Conservation (phyloP, 35 echinoderm and acorn worm genomes). For the Amphiura filiformis region DNA sequence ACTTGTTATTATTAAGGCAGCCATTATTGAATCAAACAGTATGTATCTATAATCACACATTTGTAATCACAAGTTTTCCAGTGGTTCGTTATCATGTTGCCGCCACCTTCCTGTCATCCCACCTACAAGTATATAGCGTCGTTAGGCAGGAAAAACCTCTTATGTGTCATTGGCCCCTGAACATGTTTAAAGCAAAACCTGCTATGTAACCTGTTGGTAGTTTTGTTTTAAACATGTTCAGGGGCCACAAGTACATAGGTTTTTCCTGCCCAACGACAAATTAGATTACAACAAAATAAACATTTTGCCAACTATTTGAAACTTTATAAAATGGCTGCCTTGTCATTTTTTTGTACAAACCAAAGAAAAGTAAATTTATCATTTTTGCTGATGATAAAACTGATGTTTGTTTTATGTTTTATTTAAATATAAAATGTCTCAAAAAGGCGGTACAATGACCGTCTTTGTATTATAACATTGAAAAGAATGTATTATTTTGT, state of each 20-base stretch:
- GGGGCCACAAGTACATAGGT: no score
- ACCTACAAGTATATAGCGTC: no score
- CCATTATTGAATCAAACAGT: background rate
- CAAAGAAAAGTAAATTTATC: background rate
- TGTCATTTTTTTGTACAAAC: background rate
- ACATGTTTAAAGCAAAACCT: no score
- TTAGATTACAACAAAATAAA: no score
- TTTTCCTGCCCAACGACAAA: no score
- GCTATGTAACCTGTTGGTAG: no score
- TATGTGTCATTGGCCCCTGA: no score
- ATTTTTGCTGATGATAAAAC: background rate
- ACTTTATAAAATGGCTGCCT: background rate
- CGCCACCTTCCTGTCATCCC: background rate
- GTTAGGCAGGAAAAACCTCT: no score
- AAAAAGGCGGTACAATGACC: background rate
- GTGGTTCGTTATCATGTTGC: background rate
- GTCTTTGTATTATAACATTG: background rate
- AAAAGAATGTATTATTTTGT: slow-evolving; percentile 10
- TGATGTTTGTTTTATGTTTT: background rate
- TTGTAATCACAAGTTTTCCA: background rate
- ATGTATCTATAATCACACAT: background rate
- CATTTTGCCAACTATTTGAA: background rate
- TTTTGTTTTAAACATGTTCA: no score
- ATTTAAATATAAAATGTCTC: background rate
- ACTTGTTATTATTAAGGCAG: no score